A percentile compares a stretch with the other conserved stretches of the same genome.
Evolutionary conservation across 2,797 vertebrate species (phyloP).

Genomic region (Austrolebias charrua): DNA sequence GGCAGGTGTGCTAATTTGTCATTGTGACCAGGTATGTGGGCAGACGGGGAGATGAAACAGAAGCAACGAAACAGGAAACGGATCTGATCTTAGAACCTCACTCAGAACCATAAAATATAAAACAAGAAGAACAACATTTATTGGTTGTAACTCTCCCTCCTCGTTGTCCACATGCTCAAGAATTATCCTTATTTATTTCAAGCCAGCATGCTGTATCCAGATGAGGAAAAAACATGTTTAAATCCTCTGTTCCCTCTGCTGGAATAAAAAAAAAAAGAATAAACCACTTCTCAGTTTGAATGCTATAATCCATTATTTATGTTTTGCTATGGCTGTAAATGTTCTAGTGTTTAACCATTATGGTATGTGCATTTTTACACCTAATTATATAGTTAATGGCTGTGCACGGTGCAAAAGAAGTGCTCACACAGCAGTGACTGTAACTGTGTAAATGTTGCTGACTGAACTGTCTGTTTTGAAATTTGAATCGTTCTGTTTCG

Average conservation of each 20-base stretch:
- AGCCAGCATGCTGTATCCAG: no score
- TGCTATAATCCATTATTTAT: background rate
- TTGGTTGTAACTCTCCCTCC: background rate
- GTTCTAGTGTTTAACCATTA: no score
- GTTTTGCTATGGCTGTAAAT: no score
- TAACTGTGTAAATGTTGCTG: slow-evolving; percentile 4
- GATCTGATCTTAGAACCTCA: background rate
- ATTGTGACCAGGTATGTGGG: background rate
- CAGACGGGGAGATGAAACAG: background rate
- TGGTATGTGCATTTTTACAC: background rate
- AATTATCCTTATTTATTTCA: no score
- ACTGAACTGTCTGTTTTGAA: slow-evolving; percentile 4
- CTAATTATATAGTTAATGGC: background rate
- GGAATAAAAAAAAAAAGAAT: no score
- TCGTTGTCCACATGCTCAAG: no score
- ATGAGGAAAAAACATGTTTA: no score
- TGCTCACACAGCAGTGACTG: background rate
- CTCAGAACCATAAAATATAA: background rate
- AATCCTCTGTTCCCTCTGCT: no score
- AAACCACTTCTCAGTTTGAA: background rate
- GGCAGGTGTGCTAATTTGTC: background rate
- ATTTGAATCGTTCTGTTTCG: slow-evolving; percentile 1
- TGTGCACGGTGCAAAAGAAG: background rate
- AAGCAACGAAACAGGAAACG: background rate
- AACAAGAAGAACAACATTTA: background rate